A percentile compares a stretch with the other conserved stretches of the same genome.
Conservation (phyloP, 2,888 invertebrate species). For the Sceliomorpha sp. region DNA sequence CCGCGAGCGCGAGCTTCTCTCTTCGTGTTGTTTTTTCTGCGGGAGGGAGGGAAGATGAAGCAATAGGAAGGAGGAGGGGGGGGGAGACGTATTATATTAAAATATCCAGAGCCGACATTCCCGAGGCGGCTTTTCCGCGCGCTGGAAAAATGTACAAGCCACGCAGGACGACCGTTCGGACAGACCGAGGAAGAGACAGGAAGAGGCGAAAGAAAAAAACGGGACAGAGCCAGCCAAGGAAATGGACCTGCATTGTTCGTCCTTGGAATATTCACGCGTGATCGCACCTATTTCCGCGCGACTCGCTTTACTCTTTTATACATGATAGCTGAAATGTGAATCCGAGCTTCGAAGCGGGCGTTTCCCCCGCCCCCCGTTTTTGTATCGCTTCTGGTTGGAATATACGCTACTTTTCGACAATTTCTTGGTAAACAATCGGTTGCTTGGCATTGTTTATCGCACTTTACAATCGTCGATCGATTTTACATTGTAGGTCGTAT, state of each 20-base stretch:
- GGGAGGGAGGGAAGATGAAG: too few relatives aligned
- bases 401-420: too few relatives aligned
- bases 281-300: conserved; percentile 50
- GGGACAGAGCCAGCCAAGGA: conserved; percentile 41
- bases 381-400: not conserved
- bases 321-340: conserved; percentile 39
- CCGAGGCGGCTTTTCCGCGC: conserved; percentile 24
- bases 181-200: not conserved
- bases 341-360: conserved; percentile 19
- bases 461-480: too few relatives aligned
- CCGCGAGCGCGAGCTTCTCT: not conserved
- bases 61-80: too few relatives aligned
- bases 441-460: too few relatives aligned
- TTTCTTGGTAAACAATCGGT: too few relatives aligned
- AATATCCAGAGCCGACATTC: conserved; percentile 25
- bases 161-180: conserved; percentile 22
- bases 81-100: conserved; percentile 31
- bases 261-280: conserved; percentile 50
- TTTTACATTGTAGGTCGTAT: too few relatives aligned
- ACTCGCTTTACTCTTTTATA: conserved; percentile 39
- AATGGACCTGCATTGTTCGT: conserved; percentile 51
- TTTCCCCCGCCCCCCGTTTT: conserved; percentile 7
- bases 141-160: conserved; percentile 26
- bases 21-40: conserved; percentile 19
- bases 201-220: not conserved